Evolutionary conservation across 2,888 invertebrate genomes (phyloP), one percentile per base, ranked within the genome.

Genomic region (Bembecia ichneumoniformis): DNA sequence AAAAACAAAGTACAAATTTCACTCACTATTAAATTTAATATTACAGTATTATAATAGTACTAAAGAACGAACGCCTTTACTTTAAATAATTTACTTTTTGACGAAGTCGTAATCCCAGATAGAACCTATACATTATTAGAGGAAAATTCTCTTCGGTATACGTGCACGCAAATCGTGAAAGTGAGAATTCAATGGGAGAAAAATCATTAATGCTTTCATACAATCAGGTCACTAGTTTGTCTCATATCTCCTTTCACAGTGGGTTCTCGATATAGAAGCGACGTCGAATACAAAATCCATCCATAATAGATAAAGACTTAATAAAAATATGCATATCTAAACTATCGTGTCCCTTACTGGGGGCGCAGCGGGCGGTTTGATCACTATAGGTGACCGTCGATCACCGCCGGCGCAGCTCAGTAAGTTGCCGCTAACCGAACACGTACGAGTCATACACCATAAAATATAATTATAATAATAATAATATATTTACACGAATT

Each of bases 151-250:
- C 79, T 73, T 79, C 73, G 70, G 71, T 75, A 75, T 74, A 78
- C 57, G 84, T 86, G 86, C 84, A 82, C 80, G 76, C 74, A 79
- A 82, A 77, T 75, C 76, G 80, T 82, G 82, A 75, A 73, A 76
- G 84, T 84, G 84, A 82, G 77, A 82, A 81, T 82, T 82, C 81
- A 81, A 82, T 81, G 82, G 81, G 81, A 77, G 77, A 76, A 74
- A 80, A 76, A 63, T 73, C 71, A 71, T 67, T 74, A 79, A 77
- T 77, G 80, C 77, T 80, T 82, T 79, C 82, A 77, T 80, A 80
- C 78, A 79, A 82, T 86, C 86, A 87, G 86, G 86, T 87, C 86
- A 87, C 86, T 86, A 86, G 86, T 87, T 82, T 82, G 83, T 84
- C 81, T 84, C 83, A 80, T 71, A 75, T 71, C 77, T 86, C 82